Evolutionary conservation across 2,888 invertebrate species (phyloP), one percentile per base, ranked within the genome.

Genomic region (Thera britannica): DNA sequence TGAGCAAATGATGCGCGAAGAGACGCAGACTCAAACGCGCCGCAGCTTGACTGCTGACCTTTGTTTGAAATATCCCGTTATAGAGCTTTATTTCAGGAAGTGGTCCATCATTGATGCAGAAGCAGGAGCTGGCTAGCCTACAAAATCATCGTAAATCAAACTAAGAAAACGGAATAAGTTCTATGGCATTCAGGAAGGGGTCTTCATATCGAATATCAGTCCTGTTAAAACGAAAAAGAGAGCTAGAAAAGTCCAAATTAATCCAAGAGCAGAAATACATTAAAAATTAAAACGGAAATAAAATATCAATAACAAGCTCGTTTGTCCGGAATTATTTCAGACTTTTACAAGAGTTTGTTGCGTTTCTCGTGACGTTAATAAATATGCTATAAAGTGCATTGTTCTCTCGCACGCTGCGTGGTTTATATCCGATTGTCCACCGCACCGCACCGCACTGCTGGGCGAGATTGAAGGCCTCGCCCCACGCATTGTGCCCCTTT

Each of bases 251-350:
- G 8, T 46, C 1, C 9, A 46, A 44, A 44, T 46, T 2, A 52
- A 52, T 3, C 41, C 58, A n/a, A 58, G 9, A 46, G 12, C 52
- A 54, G 61, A 61, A 68, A 62, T 57, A 49, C 60, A 70, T 67
- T 67, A 67, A 70, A 68, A 72, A 73, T 70, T 69, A 60, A 71
- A 71, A 72, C 78, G 80, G 76, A 81, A 83, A 86, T 86, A 86
- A 87, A 87, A 84, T 86, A 87, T 87, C 86, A 90, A 90, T 89
- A 88, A 89, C 82, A 87, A 79, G 85, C 86, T 90, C 82, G 89
- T 90, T 91, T 90, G 89, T 87, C 76, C 74, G 75, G 79, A 81
- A 85, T 87, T 83, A 85, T 85, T 85, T 82, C 78, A 76, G 75
- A 79, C 77, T 78, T 77, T 77, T 76, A 77, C 79, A 78, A 73